These are phyloP conservation scores for Diadophis punctatus DNA, from an alignment of 2,113 vertebrate species.

Conservation along the genomic window DNA sequence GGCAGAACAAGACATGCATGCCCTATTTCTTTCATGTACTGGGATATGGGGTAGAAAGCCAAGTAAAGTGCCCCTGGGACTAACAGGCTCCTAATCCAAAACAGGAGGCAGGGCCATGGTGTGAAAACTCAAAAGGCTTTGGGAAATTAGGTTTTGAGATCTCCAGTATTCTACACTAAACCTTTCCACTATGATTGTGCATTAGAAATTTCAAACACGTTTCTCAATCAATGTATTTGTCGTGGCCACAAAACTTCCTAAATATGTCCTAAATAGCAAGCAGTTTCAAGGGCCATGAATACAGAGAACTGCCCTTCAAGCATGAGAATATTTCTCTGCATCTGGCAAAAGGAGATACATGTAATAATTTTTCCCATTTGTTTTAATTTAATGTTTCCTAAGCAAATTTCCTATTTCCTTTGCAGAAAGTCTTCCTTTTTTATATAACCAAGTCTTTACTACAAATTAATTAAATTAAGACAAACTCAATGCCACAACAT, in stretches of 20 bases:
- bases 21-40: neutral
- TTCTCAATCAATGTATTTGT: neutral
- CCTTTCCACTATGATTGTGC: neutral
- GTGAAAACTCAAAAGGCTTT: neutral
- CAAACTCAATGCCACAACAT: neutral
- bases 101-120: neutral
- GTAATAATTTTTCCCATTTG: neutral
- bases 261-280: neutral
- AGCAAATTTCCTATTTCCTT: neutral
- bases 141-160: neutral
- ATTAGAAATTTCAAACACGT: neutral
- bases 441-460: neutral
- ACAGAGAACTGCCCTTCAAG: neutral
- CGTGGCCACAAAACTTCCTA: neutral
- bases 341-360: neutral
- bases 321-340: neutral
- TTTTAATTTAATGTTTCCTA: neutral
- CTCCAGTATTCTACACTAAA: neutral
- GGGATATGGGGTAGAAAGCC: neutral
- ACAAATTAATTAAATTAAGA: neutral
- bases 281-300: neutral
- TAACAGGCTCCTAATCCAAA: neutral
- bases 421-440: neutral
- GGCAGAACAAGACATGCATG: neutral
- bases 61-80: neutral